Evolutionary conservation across 2,888 invertebrate species (phyloP).

Genomic region (Callosobruchus maculatus): DNA sequence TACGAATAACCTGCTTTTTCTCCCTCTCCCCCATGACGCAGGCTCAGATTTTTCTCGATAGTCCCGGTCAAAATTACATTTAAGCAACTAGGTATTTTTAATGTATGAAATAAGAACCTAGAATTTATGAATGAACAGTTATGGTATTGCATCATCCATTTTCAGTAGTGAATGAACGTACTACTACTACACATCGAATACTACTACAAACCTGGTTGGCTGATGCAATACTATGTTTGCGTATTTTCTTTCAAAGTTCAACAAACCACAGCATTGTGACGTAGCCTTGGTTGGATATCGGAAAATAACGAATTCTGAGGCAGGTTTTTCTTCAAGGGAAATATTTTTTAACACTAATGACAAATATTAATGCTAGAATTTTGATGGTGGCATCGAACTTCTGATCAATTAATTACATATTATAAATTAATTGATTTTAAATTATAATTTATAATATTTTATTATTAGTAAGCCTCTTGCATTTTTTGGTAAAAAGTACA

Average conservation of each 20-base stretch:
- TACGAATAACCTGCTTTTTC: no score
- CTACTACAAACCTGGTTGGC: slow-evolving; percentile 7
- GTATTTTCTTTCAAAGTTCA: slow-evolving; percentile 2
- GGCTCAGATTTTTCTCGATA: no score
- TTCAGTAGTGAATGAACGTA: slow-evolving; percentile 5
- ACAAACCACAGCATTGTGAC: slow-evolving; percentile 1
- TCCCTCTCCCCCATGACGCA: no score
- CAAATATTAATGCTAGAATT: background rate
- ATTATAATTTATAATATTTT: no score
- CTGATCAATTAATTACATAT: no score
- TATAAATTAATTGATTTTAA: no score
- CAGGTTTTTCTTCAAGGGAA: background rate
- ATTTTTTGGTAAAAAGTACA: no score
- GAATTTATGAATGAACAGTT: background rate
- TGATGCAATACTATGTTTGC: slow-evolving; percentile 13
- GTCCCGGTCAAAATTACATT: no score
- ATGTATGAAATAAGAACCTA: background rate
- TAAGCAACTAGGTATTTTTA: background rate
- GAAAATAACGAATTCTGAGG: background rate
- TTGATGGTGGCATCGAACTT: no score
- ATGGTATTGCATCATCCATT: slow-evolving; percentile 10
- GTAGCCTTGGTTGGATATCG: background rate
- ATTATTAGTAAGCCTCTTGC: no score
- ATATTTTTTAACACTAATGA: background rate
- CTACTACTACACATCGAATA: background rate